Percentiles rank a stretch among this genome's conserved stretches.
These are phyloP conservation scores for Tetragnatha montana DNA, from an alignment of 2,888 invertebrate species.

Conservation along the genomic window DNA sequence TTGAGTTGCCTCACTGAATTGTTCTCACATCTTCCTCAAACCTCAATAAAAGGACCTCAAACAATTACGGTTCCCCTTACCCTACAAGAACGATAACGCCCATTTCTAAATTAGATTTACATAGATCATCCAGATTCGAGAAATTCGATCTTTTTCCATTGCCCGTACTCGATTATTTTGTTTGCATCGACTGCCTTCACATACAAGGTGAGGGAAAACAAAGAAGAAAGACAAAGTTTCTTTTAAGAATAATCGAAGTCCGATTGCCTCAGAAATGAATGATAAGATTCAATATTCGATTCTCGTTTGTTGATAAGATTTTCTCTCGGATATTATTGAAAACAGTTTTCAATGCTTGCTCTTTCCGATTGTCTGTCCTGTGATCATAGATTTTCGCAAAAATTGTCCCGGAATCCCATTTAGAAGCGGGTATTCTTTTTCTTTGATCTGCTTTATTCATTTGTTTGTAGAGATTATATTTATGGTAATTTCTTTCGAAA, in stretches of 20 bases:
- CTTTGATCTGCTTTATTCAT: background rate
- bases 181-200: background rate
- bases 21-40: too few species aligned
- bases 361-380: background rate
- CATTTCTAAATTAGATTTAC: background rate
- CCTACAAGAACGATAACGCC: background rate
- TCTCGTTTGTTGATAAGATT: slow-evolving; percentile 1
- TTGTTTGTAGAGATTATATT: background rate
- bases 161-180: background rate
- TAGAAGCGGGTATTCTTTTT: background rate
- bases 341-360: background rate
- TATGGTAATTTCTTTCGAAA: background rate
- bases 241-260: background rate
- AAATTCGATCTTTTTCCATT: background rate
- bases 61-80: background rate
- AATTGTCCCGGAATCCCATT: background rate
- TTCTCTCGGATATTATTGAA: background rate
- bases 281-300: slow-evolving; percentile 6
- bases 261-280: background rate
- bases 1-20: too few species aligned
- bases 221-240: background rate
- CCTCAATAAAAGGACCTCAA: background rate
- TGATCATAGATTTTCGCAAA: background rate
- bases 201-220: background rate
- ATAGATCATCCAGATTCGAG: background rate